Percentiles rank a stretch among this genome's conserved stretches.
These are phyloP conservation scores for Malurus alboscapulatus DNA, from an alignment of 2,113 vertebrate genomes.

Conservation along the genomic window DNA sequence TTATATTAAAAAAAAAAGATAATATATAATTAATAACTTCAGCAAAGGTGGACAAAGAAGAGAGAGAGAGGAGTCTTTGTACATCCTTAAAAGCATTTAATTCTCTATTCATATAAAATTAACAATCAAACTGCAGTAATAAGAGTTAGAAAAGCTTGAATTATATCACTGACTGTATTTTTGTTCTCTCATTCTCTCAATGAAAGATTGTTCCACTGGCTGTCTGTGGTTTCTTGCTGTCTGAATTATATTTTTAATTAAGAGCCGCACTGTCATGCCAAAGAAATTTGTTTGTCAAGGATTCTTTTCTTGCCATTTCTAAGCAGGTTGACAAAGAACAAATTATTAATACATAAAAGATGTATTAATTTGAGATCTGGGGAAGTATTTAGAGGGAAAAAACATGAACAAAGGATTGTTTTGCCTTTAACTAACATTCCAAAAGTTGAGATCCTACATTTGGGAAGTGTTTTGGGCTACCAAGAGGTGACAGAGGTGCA, in stretches of 20 bases:
- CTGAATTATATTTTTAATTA: constrained; percentile 19
- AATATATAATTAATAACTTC: constrained; percentile 28
- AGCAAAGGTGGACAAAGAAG: constrained; percentile 30
- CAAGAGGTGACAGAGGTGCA: neutral
- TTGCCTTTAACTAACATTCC: neutral
- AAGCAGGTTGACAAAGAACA: neutral
- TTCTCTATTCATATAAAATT: constrained; percentile 18
- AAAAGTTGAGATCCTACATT: neutral
- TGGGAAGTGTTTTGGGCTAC: neutral
- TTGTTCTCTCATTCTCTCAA: neutral
- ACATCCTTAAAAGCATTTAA: constrained; percentile 13
- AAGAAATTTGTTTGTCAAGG: neutral
- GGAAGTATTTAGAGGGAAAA: neutral
- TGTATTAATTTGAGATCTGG: neutral
- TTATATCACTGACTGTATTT: neutral
- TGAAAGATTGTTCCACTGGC: neutral
- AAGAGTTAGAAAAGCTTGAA: constrained; percentile 6
- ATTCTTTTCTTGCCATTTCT: neutral
- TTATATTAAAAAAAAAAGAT: neutral
- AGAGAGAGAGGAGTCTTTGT: constrained; percentile 14
- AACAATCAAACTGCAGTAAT: neutral
- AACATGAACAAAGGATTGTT: neutral
- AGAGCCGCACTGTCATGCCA: neutral
- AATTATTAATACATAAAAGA: neutral
- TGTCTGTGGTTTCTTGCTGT: neutral